These are phyloP conservation scores for Phylloscopus collybita DNA, from an alignment of 2,797 vertebrate species.

Conservation along the genomic window DNA sequence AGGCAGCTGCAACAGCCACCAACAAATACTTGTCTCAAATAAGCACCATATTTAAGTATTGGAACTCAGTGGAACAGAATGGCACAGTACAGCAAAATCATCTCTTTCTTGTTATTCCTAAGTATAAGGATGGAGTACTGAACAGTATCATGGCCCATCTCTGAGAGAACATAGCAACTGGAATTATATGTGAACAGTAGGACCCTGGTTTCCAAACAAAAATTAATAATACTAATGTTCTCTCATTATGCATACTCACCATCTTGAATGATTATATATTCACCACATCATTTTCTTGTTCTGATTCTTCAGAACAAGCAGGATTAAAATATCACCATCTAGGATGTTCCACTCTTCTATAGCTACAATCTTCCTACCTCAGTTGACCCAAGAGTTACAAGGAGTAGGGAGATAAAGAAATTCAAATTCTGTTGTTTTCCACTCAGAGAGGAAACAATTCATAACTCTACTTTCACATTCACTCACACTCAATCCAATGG, in stretches of 20 bases:
- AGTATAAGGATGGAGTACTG: background rate
- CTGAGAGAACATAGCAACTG: background rate
- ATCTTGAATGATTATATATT: background rate
- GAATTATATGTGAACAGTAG: background rate
- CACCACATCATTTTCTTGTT: background rate
- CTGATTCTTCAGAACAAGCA: background rate
- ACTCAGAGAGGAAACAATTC: background rate
- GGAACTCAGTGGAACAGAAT: background rate
- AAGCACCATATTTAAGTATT: background rate
- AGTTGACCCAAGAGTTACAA: background rate
- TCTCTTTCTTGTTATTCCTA: background rate
- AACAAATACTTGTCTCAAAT: background rate
- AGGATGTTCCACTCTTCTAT: background rate
- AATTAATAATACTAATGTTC: background rate
- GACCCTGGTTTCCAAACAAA: background rate
- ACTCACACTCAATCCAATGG: background rate
- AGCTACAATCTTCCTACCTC: background rate
- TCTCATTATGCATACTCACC: background rate
- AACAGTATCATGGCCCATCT: background rate
- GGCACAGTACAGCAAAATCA: background rate
- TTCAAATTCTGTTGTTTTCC: background rate
- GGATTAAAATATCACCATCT: background rate
- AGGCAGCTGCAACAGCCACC: background rate
- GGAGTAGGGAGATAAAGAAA: background rate
- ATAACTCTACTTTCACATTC: background rate